Base-by-base conservation (phyloP, 2,888 invertebrate genomes). In the Dusona sp. region DNA sequence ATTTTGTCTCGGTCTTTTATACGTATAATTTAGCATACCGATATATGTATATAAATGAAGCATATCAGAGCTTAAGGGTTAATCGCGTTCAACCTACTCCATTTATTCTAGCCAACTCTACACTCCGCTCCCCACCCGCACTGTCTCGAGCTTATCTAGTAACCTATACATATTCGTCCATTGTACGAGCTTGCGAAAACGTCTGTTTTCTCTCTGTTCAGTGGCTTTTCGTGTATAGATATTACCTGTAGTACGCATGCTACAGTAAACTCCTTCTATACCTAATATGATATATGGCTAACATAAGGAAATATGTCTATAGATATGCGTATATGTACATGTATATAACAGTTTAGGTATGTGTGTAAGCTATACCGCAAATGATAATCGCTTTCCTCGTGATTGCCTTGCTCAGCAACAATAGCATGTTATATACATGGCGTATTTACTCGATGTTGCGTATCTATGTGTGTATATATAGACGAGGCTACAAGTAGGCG, bases 1-100 rank as follows among this genome's bases (percentile, higher is more conserved):
- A 42, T 42, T 42, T 11, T 11, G 2, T 2, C 9, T 9, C 11
- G 11, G 11, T 42, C 42, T 8, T 42, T 11, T 42, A 9, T 42
- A 9, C 11, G 2, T 42, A 8, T n/a, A 51, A 51, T 51, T 51
- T 2, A n/a, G 11, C 42, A 70, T 45, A 16, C 19, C 19, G 16
- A 4, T 22, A n/a, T 8, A 16, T 67, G 22, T 8, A 36, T 67
- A 45, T 7, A 22, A 25, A 72, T 25, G 25, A 7, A 72, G 72
- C 33, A 51, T 48, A 45, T 22, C 38, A 77, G 57, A 11, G 57
- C 29, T 57, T 57, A 29, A 48, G 65, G 65, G 57, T 68, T 78
- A 85, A 85, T 78, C 78, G 67, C 61, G 36, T 78, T 73, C 57
- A 85, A 73, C 85, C 81, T 85, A 78, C 81, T 85, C 81, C 72